Evolutionary conservation across 2,113 vertebrate species (phyloP).

Genomic region (Alligator sinensis): DNA sequence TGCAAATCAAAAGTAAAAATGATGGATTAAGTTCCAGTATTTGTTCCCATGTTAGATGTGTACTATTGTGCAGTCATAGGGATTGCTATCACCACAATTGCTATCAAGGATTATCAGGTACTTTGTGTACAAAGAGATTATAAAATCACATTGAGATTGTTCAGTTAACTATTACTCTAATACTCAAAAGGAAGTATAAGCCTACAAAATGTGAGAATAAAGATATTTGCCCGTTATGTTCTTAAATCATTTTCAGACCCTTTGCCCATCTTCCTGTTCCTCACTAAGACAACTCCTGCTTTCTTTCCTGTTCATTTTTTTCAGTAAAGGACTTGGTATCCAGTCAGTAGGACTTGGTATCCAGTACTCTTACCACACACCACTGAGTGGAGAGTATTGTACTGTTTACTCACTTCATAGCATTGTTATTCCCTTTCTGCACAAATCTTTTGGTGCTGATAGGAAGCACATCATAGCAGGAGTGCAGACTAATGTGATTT

Average conservation of each 20-base stretch:
- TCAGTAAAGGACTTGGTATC: not conserved
- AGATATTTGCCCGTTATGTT: not conserved
- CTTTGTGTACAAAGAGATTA: not conserved
- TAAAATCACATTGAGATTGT: not conserved
- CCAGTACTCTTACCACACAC: rapidly evolving
- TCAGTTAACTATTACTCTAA: not conserved
- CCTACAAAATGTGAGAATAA: not conserved
- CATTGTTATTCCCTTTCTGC: not conserved
- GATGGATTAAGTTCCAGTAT: not conserved
- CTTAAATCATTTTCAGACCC: not conserved
- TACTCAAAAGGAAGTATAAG: not conserved
- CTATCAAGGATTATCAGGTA: conserved; percentile 5
- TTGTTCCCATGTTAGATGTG: not conserved
- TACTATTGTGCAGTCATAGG: not conserved
- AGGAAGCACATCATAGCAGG: not conserved
- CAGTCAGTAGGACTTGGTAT: not conserved
- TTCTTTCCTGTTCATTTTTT: not conserved
- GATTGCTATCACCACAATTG: not conserved
- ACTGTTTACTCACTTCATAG: not conserved
- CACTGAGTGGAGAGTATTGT: not conserved
- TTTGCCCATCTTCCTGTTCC: not conserved
- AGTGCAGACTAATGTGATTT: not conserved
- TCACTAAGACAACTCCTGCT: not conserved
- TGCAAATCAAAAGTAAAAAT: conserved; percentile 33
- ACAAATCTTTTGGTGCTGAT: not conserved